Percentiles rank a stretch among this genome's conserved stretches.
phyloP scores from a whole-genome alignment of 2,797 vertebrate genomes.

The Limosa lapponica region DNA sequence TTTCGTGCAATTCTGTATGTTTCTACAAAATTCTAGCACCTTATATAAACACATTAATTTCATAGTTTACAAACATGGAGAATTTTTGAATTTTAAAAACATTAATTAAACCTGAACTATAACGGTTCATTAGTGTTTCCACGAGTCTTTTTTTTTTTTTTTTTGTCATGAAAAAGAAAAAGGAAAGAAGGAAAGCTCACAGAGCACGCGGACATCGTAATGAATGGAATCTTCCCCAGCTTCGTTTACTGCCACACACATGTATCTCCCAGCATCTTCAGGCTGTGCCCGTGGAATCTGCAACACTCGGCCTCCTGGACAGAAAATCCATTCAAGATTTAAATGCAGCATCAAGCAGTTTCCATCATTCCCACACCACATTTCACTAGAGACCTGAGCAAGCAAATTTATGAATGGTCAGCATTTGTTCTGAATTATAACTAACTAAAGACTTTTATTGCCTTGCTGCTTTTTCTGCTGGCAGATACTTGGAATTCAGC shows the following conservation, averaged over 20 bases:
- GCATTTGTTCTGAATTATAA: slow-evolving; percentile 13
- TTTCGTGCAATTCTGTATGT: background rate
- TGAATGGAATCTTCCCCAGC: slow-evolving; percentile 95
- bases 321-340: background rate
- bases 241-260: slow-evolving; percentile 92
- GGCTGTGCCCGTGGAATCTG: slow-evolving; percentile 88
- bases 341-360: background rate
- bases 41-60: background rate
- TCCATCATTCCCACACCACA: background rate
- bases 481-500: background rate
- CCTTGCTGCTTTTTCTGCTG: background rate
- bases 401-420: background rate
- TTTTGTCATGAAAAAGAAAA: background rate
- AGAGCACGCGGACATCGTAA: slow-evolving; percentile 87
- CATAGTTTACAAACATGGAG: background rate
- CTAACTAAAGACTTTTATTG: background rate
- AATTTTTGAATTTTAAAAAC: background rate
- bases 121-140: background rate
- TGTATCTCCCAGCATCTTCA: slow-evolving; percentile 89
- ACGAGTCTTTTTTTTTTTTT: background rate
- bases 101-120: background rate
- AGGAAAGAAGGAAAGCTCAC: slow-evolving; percentile 80
- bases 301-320: slow-evolving; percentile 89
- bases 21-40: background rate
- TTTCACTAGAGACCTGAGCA: background rate